Conservation (phyloP, 2,888 invertebrate genomes). For the Papilio elwesi region DNA sequence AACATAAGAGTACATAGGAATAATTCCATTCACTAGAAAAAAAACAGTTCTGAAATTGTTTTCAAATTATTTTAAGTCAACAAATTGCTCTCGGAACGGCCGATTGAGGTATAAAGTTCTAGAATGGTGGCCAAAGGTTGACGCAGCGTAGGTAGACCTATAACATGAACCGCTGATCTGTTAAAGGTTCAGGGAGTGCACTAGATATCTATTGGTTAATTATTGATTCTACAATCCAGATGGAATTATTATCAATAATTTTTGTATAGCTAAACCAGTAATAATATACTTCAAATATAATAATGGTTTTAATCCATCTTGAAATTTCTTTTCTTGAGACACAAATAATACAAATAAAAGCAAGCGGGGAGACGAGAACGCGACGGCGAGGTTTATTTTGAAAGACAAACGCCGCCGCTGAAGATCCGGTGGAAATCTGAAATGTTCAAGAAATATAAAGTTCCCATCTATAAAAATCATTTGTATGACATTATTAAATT, state of each 20-base stretch:
- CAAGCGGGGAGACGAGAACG: neutral
- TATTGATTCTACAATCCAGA: too few species aligned
- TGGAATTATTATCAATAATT: neutral
- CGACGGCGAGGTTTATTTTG: slow-evolving; percentile 11
- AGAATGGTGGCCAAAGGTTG: too few species aligned
- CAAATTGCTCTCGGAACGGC: too few species aligned
- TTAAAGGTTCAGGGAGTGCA: too few species aligned
- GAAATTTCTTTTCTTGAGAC: neutral
- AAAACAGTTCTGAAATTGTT: too few species aligned
- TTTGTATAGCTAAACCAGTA: neutral
- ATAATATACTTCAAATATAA: neutral
- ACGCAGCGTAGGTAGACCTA: too few species aligned
- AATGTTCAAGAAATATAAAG: slow-evolving; percentile 22
- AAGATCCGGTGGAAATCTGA: slow-evolving; percentile 16
- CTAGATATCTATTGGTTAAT: too few species aligned
- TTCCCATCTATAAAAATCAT: neutral
- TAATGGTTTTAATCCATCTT: slow-evolving; percentile 9
- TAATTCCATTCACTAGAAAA: too few species aligned
- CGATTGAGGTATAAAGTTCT: too few species aligned
- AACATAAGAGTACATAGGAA: too few species aligned
- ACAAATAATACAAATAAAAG: slow-evolving; percentile 14
- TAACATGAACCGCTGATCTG: too few species aligned
- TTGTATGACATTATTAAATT: neutral
- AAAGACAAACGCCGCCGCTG: slow-evolving; percentile 4
- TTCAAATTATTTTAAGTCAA: too few species aligned